Percentiles rank a stretch among this genome's conserved stretches.
Conservation (phyloP, 1,140 invertebrate species). For the Aricia agestis region DNA sequence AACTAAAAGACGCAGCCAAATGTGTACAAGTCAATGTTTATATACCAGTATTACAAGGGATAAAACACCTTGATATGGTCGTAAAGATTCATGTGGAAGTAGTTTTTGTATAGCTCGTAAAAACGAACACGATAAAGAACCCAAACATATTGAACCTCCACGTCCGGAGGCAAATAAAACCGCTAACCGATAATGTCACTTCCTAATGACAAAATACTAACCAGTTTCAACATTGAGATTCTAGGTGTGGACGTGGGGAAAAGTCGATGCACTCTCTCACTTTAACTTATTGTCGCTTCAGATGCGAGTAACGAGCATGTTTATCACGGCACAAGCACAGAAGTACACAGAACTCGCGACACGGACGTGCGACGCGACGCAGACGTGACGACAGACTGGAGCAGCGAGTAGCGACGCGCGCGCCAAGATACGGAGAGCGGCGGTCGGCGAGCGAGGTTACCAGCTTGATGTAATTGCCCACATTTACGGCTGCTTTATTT, state of each 20-base stretch:
- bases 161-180: neutral
- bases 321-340: constrained; percentile 27
- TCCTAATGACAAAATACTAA: constrained; percentile 39
- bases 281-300: constrained; percentile 54
- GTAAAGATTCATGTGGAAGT: neutral
- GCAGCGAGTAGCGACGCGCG: constrained; percentile 37
- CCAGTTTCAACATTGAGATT: constrained; percentile 50
- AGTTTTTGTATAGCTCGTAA: neutral
- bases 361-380: neutral
- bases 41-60: neutral
- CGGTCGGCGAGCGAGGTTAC: constrained; percentile 32
- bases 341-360: constrained; percentile 44
- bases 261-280: constrained; percentile 69
- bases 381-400: constrained; percentile 26
- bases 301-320: constrained; percentile 4
- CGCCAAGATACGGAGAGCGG: constrained; percentile 59
- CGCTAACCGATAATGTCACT: constrained; percentile 3
- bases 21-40: neutral
- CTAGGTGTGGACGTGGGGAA: constrained; percentile 31
- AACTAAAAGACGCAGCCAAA: neutral
- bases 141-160: neutral
- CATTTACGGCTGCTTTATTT: neutral
- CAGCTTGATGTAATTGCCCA: constrained; percentile 42
- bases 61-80: neutral
- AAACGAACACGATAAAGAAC: neutral